Conservation (phyloP, 2,797 vertebrate genomes). For the Molossus molossus region DNA sequence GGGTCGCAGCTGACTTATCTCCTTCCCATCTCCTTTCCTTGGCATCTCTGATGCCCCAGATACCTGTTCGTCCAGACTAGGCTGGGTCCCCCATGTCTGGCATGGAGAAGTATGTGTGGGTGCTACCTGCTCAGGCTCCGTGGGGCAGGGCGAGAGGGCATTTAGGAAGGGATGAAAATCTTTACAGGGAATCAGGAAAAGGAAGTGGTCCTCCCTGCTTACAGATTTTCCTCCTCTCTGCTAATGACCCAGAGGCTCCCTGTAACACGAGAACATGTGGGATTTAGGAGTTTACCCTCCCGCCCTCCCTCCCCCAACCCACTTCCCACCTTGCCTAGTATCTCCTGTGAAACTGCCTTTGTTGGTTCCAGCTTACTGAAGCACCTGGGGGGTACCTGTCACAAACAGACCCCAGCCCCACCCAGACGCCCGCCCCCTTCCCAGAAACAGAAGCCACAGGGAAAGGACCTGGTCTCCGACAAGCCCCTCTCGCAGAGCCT, state of each 20-base stretch:
- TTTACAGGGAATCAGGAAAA: not conserved
- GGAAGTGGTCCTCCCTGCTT: no score
- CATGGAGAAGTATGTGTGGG: not conserved
- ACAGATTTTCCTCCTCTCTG: not conserved
- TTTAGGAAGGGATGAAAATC: not conserved
- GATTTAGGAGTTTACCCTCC: not conserved
- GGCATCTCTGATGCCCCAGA: not conserved
- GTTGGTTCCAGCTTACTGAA: not conserved
- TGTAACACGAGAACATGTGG: not conserved
- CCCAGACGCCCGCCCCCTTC: not conserved
- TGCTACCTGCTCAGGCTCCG: not conserved
- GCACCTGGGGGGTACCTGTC: not conserved
- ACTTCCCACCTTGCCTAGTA: not conserved
- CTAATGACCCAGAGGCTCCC: not conserved
- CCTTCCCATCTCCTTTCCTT: not conserved
- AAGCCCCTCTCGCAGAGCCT: not conserved
- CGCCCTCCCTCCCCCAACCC: not conserved
- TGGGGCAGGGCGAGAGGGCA: not conserved
- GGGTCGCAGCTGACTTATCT: not conserved
- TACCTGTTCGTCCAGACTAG: not conserved
- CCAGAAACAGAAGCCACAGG: accelerated
- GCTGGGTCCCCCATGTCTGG: not conserved
- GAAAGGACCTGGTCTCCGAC: not conserved
- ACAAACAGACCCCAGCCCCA: not conserved
- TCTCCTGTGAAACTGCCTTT: not conserved